Evolutionary conservation across 2,888 invertebrate genomes (phyloP), one percentile per base, ranked within the genome.

Genomic region (Macroteleia sp.): DNA sequence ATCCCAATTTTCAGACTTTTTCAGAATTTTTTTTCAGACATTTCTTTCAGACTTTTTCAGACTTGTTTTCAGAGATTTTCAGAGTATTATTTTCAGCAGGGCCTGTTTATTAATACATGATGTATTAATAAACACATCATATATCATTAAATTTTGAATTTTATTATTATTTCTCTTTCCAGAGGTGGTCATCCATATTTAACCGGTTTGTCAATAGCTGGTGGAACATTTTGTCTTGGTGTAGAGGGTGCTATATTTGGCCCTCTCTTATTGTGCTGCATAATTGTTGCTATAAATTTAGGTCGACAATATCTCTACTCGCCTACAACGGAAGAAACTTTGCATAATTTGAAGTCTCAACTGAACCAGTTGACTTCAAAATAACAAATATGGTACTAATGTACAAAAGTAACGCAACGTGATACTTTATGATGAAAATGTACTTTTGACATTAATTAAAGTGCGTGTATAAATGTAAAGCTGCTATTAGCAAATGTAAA

Each of bases 181-280:
- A 97, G 97, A 66, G 96, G 96, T 17, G 97, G 98, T 1, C 99
- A 99, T 92, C 99, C 99, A 0, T 99, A 99, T 92, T 94, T 99
- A 77, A 99, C 99, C 6, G 99, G 98, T 30, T 92, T 99, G 61
- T 97, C 99, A 1, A 98, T 99, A 87, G 99, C 98, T 14, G 99
- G 99, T 9, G 99, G 99, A 46, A 97, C 99, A 88, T 98, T 98
- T 92, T 99, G 98, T 94, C 93, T 99, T 82, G 99, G 99, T 0
- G 95, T 98, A 66, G 97, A 99, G 92, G 99, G 99, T 0, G 99
- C 99, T 1, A 97, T 99, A 82, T 95, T 99, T 73, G 99, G 99
- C 0, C 99, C 99, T 0, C 93, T 99, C 25, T 93, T 99, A 52
- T 93, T 99, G 0, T 99, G 99, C 91, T 97, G 97, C 86, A 95